Conservation (phyloP, 2,113 vertebrate genomes). For the Suncus etruscus region DNA sequence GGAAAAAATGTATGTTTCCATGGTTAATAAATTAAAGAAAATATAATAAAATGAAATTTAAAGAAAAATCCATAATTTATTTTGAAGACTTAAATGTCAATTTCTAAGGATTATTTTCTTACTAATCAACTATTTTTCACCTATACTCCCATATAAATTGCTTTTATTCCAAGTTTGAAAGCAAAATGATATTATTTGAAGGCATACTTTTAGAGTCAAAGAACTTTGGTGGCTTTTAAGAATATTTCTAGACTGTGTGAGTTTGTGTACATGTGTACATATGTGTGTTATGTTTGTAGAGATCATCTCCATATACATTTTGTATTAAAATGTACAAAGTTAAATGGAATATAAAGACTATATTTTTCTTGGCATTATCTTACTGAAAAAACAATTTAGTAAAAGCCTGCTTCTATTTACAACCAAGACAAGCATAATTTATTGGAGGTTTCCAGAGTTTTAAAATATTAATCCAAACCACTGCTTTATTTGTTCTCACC, state of each 20-base stretch:
- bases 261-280: slow-evolving; percentile 65
- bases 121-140: background rate
- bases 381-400: slow-evolving; percentile 74
- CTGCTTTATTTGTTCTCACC: slow-evolving; percentile 58
- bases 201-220: slow-evolving; percentile 74
- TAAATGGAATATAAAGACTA: slow-evolving; percentile 71
- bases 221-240: slow-evolving; percentile 67
- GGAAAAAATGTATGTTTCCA: background rate
- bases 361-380: slow-evolving; percentile 72
- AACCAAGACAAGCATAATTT: slow-evolving; percentile 60
- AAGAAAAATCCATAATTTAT: slow-evolving; percentile 53
- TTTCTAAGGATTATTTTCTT: slow-evolving; percentile 41
- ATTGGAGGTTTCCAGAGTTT: slow-evolving; percentile 57
- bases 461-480: slow-evolving; percentile 73
- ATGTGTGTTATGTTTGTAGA: slow-evolving; percentile 75
- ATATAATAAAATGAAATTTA: background rate
- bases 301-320: slow-evolving; percentile 76
- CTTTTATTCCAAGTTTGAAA: slow-evolving; percentile 4
- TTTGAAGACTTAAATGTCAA: slow-evolving; percentile 35
- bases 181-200: slow-evolving; percentile 59
- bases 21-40: slow-evolving; percentile 55
- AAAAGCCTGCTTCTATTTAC: slow-evolving; percentile 59
- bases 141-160: background rate
- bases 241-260: slow-evolving; percentile 73
- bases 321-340: slow-evolving; percentile 74